These are phyloP conservation scores for Kryptolebias ocellatus DNA, from an alignment of 2,797 vertebrate genomes.

Conservation along the genomic window DNA sequence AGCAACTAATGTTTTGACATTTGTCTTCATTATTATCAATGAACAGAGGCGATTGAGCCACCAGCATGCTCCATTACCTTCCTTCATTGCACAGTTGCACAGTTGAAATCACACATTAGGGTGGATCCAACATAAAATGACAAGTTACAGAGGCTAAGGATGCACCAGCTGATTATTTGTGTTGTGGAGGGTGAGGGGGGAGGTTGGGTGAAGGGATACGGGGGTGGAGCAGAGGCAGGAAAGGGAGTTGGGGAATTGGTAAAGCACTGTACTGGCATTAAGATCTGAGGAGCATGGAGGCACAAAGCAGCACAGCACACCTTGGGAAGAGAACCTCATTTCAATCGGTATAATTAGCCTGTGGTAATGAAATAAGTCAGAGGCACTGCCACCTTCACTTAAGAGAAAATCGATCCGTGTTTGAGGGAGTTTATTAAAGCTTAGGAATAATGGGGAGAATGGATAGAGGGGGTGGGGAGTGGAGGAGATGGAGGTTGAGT, in stretches of 20 bases:
- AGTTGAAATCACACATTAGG: constrained; percentile 85
- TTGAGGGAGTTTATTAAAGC: constrained; percentile 88
- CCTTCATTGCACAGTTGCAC: constrained; percentile 83
- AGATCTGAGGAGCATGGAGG: constrained; percentile 58
- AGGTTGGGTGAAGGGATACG: constrained; percentile 32
- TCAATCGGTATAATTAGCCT: constrained; percentile 87
- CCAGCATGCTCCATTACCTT: constrained; percentile 85
- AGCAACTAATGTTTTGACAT: constrained; percentile 87
- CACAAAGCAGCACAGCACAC: constrained; percentile 69
- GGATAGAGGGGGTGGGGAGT: constrained; percentile 48
- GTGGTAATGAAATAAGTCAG: constrained; percentile 87
- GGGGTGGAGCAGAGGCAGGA: constrained; percentile 44
- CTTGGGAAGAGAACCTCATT: constrained; percentile 84
- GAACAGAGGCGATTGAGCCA: constrained; percentile 85
- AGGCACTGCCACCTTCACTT: constrained; percentile 85
- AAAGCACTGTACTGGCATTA: constrained; percentile 68
- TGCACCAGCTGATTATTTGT: constrained; percentile 77
- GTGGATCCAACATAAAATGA: constrained; percentile 83
- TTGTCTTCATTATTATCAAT: constrained; percentile 90
- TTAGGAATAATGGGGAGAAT: constrained; percentile 77
- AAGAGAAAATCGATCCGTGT: constrained; percentile 85
- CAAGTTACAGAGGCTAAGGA: constrained; percentile 77
- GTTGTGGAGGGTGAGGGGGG: constrained; percentile 49
- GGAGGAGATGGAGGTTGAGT: constrained; percentile 52
- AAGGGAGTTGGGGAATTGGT: constrained; percentile 61